Evolutionary conservation across 2,888 invertebrate genomes (phyloP), one percentile per base, ranked within the genome.

Genomic region (Flexamia atlantica): DNA sequence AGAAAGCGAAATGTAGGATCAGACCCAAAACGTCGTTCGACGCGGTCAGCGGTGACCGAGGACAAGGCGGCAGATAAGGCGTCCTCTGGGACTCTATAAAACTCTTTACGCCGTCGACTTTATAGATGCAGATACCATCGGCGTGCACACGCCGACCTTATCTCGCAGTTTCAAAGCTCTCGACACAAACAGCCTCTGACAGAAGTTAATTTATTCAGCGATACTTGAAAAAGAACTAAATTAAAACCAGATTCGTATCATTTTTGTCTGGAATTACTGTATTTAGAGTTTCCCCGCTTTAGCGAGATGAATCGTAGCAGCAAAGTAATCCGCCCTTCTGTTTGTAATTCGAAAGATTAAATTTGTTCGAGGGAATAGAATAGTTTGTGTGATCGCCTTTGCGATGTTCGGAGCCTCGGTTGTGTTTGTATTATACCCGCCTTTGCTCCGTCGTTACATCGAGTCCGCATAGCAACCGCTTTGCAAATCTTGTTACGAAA

Each of bases 181-280:
- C 23, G 14, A 72, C 40, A 40, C 30, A 72, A 72, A 72, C 72
- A 72, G 72, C 23, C 72, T 32, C 72, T 72, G 72, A 72, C 72
- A 72, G 72, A 40, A 72, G 72, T 72, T 72, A 72, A 72, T 72
- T 72, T 72, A 72, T 72, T 72, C 72, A 40, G 72, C 36, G 40
- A 72, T 72, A 40, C 72, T 72, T 20, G 30, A 72, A 72, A 72
- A 72, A 72, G 72, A 72, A 72, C 72, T 72, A 72, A 72, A 72
- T 72, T 72, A 72, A 72, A 72, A 40, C 42, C 72, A 40, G 72
- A 72, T 72, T 72, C 72, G 36, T 42, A 72, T 40, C 36, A 72
- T 72, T 42, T 70, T 40, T 72, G 42, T 40, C 42, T 40, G 20
- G 72, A 72, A 72, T 72, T 72, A 36, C 72, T n/a, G 72, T 36